Evolutionary conservation across 2,797 vertebrate species (phyloP), one percentile per base, ranked within the genome.

Genomic region (Acrossocheilus wenchowensis): DNA sequence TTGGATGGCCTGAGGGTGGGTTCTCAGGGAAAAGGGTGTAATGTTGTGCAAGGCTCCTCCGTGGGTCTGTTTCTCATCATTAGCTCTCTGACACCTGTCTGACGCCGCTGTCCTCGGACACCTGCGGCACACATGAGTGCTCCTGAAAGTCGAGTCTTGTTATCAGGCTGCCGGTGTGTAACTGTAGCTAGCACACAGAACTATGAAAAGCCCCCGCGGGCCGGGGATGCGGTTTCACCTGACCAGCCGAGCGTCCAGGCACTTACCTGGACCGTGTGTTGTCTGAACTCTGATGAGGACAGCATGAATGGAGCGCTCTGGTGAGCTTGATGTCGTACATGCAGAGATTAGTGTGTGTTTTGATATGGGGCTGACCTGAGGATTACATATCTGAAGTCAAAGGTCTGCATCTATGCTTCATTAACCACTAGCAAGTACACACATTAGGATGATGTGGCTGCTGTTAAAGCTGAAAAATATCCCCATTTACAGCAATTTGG

Each of bases 141-240:
- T 78, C 82, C 81, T 91, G 92, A 92, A 94, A 94, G 85, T 82
- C 6, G 92, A 93, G 90, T 88, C 89, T 19, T 78, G 86, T 83
- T 94, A 93, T 93, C 93, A 90, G 90, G 89, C 90, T 91, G 90
- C 91, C 73, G 89, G 89, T 90, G 90, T 91, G 92, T 93, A 94
- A 94, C 93, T 74, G 86, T 85, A 92, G 90, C 91, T 88, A 81
- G 66, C 71, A 45, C 64, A 45, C 82, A 87, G 81, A 89, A 87
- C 74, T 39, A 87, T 77, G 82, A 90, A 85, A 81, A 81, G 19
- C 73, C 81, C 66, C 83, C 79, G 88, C 82, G 84, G 81, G 85
- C 34, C 75, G 1, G 78, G 82, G 81, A 91, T 92, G 87, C 41
- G 43, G 80, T 75, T 82, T 86, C 84, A 75, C 50, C 74, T 64